phyloP scores from a whole-genome alignment of 2,797 vertebrate genomes.

The Enteromius afrohamiltoni region DNA sequence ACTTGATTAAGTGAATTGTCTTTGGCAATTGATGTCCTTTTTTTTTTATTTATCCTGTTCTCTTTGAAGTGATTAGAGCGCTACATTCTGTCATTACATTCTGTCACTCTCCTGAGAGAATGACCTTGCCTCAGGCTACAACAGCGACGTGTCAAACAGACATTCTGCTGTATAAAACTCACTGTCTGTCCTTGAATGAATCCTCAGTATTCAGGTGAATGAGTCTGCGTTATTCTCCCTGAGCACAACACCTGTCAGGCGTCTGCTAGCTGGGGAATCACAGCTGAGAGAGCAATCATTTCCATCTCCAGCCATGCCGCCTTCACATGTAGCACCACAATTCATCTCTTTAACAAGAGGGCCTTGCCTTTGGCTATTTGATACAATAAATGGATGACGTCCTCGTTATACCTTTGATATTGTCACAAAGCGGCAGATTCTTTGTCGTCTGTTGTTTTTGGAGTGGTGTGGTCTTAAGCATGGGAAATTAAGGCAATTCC shows the following conservation, averaged over 20 bases:
- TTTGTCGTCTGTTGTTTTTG: slow-evolving; percentile 22
- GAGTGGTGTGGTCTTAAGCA: neutral
- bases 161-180: slow-evolving; percentile 46
- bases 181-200: slow-evolving; percentile 57
- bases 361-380: slow-evolving; percentile 16
- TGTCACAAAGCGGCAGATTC: neutral
- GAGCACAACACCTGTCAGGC: slow-evolving; percentile 51
- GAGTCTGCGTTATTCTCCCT: slow-evolving; percentile 44
- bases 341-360: slow-evolving; percentile 19
- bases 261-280: slow-evolving; percentile 30
- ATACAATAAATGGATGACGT: slow-evolving; percentile 2
- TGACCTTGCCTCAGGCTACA: slow-evolving; percentile 54
- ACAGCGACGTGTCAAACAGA: slow-evolving; percentile 43
- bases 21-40: neutral
- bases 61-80: neutral
- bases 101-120: slow-evolving; percentile 28
- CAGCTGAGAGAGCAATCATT: slow-evolving; percentile 31
- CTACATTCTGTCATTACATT: neutral
- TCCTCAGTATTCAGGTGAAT: slow-evolving; percentile 53
- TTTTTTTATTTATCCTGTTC: neutral
- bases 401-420: slow-evolving; percentile 19
- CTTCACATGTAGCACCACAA: slow-evolving; percentile 20
- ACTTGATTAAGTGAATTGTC: neutral
- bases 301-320: slow-evolving; percentile 23
- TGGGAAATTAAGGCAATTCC: slow-evolving; percentile 13